Conservation (phyloP, 2,888 invertebrate species). For the Conomelus anceps region DNA sequence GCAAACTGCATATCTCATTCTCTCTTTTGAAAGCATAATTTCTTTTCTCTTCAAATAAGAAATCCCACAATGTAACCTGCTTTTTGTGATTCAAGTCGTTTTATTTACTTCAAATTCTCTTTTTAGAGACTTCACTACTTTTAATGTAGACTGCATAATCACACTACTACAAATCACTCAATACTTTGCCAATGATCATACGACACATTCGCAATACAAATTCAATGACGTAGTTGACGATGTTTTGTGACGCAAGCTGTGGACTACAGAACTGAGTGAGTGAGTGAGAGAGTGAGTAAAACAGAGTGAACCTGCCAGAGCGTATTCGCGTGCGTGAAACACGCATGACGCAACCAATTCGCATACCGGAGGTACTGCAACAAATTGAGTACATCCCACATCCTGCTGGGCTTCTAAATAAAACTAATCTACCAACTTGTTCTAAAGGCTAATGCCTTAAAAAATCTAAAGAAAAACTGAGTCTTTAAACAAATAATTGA, state of each 20-base stretch:
- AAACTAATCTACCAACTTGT: neutral
- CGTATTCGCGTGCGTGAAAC: neutral
- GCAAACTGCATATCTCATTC: too few relatives aligned
- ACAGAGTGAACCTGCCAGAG: neutral
- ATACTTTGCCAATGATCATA: neutral
- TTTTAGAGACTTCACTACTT: too few relatives aligned
- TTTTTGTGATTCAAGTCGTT: too few relatives aligned
- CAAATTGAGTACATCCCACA: neutral
- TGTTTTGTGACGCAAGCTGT: neutral
- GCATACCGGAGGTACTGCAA: neutral
- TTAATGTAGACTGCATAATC: too few relatives aligned
- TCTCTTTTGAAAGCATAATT: too few relatives aligned
- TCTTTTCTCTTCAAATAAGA: too few relatives aligned
- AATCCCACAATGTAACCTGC: too few relatives aligned
- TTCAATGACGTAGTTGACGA: neutral
- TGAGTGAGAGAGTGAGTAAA: neutral
- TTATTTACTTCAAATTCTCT: too few relatives aligned
- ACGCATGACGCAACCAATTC: neutral
- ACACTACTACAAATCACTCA: neutral
- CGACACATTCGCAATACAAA: neutral
- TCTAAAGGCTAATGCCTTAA: neutral
- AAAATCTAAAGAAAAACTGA: too few relatives aligned
- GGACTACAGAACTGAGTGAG: neutral
- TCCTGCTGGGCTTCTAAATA: neutral
- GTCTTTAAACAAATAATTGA: too few relatives aligned